A percentile compares a stretch with the other conserved stretches of the same genome.
Conservation (phyloP, 2,797 vertebrate species). For the Coracias cyanogaster region DNA sequence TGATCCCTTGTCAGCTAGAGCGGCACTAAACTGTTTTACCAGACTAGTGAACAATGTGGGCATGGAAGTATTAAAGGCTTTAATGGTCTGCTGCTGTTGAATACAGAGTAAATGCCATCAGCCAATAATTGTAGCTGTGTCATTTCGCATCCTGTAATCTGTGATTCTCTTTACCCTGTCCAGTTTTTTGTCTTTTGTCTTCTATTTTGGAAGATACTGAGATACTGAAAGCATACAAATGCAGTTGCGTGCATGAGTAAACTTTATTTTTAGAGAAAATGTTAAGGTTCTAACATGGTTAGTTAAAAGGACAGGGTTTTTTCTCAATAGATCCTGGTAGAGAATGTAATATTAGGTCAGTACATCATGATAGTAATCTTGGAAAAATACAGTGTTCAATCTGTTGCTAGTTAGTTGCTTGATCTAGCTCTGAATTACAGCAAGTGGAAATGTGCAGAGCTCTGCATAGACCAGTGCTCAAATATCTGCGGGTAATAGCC, state of each 20-base stretch:
- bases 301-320: neutral
- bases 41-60: conserved; percentile 8
- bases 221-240: conserved; percentile 16
- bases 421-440: neutral
- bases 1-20: conserved; percentile 24
- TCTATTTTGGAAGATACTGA: conserved; percentile 29
- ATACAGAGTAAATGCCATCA: conserved; percentile 4
- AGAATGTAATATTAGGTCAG: neutral
- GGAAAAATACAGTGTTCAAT: neutral
- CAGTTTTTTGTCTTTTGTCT: conserved; percentile 38
- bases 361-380: neutral
- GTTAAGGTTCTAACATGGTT: neutral
- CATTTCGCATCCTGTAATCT: conserved; percentile 31
- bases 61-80: conserved; percentile 54
- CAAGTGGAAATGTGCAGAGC: neutral
- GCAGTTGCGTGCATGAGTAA: neutral
- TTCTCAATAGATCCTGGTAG: neutral
- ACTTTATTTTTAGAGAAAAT: conserved; percentile 4
- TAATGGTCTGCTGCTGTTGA: conserved; percentile 70
- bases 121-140: conserved; percentile 44
- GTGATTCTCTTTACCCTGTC: neutral
- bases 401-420: neutral
- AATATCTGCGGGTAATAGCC: neutral
- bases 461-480: neutral
- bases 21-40: conserved; percentile 21